These are phyloP conservation scores for Sylvia atricapilla DNA, from an alignment of 2,113 vertebrate genomes.

Conservation along the genomic window DNA sequence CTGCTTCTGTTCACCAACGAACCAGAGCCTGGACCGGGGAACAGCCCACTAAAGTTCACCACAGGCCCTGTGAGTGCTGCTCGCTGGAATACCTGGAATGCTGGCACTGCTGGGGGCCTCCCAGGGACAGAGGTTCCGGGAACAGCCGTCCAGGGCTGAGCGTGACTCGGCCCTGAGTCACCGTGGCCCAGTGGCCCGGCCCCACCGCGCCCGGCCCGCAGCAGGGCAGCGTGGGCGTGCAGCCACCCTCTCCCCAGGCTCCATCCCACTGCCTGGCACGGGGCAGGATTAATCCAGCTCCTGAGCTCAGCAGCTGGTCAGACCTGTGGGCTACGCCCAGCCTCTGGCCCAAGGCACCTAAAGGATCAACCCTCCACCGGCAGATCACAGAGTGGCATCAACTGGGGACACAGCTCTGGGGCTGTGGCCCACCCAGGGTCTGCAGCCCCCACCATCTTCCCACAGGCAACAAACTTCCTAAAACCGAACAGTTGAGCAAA, in stretches of 20 bases:
- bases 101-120: not conserved
- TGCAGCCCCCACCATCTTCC: not conserved
- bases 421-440: fast-evolving
- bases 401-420: fast-evolving
- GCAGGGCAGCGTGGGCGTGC: not conserved
- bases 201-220: not conserved
- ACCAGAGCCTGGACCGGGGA: fast-evolving
- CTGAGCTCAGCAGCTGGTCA: not conserved
- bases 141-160: not conserved
- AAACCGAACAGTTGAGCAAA: not conserved
- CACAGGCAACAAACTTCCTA: not conserved
- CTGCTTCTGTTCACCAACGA: not conserved
- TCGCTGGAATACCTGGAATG: not conserved
- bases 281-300: not conserved
- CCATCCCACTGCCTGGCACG: not conserved
- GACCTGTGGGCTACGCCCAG: not conserved
- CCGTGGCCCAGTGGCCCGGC: not conserved
- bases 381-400: fast-evolving
- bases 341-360: not conserved
- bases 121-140: not conserved
- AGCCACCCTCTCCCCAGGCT: not conserved
- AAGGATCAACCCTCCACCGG: not conserved
- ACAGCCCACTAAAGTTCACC: not conserved
- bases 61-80: fast-evolving
- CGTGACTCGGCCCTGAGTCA: constrained; percentile 55